A percentile compares a stretch with the other conserved stretches of the same genome.
phyloP scores from a whole-genome alignment of 2,888 invertebrate genomes.

The Polyploca ridens region DNA sequence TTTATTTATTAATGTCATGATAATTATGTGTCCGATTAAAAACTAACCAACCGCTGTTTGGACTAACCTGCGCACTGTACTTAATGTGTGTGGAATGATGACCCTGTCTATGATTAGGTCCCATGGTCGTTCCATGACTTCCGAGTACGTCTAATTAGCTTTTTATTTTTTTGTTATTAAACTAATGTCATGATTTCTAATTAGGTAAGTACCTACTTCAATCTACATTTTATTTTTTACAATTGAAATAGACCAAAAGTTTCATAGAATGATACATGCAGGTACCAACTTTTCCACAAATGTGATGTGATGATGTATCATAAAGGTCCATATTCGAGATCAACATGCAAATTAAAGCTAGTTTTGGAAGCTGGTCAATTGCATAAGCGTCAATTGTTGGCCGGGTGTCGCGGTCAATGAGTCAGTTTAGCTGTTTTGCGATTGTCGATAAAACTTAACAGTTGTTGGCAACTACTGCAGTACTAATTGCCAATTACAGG shows the following conservation, averaged over 20 bases:
- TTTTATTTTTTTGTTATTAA: neutral
- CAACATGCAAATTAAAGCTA: constrained; percentile 31
- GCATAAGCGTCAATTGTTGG: constrained; percentile 69
- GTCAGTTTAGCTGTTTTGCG: constrained; percentile 56
- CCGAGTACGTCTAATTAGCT: no score
- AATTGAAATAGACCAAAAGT: neutral
- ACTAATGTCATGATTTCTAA: no score
- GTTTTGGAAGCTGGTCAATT: constrained; percentile 65
- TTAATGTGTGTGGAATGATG: neutral
- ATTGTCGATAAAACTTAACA: constrained; percentile 57
- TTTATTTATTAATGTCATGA: neutral
- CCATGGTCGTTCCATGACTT: neutral
- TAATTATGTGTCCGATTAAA: neutral
- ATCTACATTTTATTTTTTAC: neutral
- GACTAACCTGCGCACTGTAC: neutral
- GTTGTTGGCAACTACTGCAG: constrained; percentile 61
- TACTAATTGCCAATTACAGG: constrained; percentile 66
- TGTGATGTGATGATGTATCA: neutral
- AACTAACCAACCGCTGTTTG: neutral
- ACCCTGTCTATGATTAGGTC: neutral
- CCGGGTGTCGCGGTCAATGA: constrained; percentile 53
- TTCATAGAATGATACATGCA: neutral
- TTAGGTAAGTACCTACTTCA: no score
- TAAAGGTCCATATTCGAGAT: constrained; percentile 18
- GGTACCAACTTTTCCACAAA: neutral